These are phyloP conservation scores for Sander vitreus DNA, from an alignment of 2,113 vertebrate genomes.

Conservation along the genomic window DNA sequence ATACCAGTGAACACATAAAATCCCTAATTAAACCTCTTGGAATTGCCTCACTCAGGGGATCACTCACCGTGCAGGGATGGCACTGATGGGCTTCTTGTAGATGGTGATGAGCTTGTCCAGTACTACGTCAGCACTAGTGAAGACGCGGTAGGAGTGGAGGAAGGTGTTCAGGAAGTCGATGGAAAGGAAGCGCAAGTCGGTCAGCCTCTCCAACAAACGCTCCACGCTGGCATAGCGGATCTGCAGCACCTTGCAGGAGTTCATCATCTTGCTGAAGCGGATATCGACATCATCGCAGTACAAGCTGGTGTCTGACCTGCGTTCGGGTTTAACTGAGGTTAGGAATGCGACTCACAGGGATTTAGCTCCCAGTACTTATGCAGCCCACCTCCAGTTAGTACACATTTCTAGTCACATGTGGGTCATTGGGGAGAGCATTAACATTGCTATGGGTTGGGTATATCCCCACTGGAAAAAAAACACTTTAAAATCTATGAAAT, in stretches of 20 bases:
- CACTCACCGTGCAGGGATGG: conserved; percentile 94
- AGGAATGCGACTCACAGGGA: conserved; percentile 7
- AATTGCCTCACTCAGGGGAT: not conserved
- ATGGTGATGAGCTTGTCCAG: conserved; percentile 98
- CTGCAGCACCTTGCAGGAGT: conserved; percentile 99
- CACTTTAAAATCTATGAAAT: not conserved
- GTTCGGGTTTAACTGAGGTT: not conserved
- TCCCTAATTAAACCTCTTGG: not conserved
- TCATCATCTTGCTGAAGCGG: conserved; percentile 99
- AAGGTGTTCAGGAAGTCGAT: conserved; percentile 99
- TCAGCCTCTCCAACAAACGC: conserved; percentile 93
- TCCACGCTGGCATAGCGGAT: conserved; percentile 98
- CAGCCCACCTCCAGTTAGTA: not conserved
- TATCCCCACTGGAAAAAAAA: not conserved
- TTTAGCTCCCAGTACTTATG: conserved; percentile 7
- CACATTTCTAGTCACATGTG: not conserved
- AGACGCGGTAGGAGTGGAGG: conserved; percentile 97
- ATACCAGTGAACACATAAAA: not conserved
- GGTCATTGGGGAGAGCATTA: not conserved
- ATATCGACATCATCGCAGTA: conserved; percentile 99
- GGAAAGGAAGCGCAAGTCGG: conserved; percentile 96
- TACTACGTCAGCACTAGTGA: conserved; percentile 92
- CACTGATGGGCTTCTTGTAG: conserved; percentile 97
- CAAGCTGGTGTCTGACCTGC: conserved; percentile 95
- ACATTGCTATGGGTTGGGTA: not conserved